Conservation (phyloP, 2,113 vertebrate species). For the Turnix velox region DNA sequence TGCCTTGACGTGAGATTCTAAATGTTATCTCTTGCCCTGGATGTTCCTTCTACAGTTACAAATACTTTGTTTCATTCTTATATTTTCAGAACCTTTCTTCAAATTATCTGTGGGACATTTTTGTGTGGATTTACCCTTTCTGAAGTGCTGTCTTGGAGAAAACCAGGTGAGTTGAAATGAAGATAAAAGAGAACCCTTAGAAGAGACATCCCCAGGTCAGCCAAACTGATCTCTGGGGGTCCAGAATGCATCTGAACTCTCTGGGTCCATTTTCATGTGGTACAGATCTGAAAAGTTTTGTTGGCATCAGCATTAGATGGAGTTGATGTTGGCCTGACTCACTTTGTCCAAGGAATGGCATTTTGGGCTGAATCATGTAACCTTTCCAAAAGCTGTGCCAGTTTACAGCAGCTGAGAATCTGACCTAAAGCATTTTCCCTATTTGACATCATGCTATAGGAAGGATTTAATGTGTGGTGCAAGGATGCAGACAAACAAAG, state of each 20-base stretch:
- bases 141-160: not conserved
- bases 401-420: not conserved
- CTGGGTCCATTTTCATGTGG: not conserved
- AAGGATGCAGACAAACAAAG: constrained; percentile 17
- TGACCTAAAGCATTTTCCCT: not conserved
- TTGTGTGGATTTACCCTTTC: not conserved
- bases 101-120: not conserved
- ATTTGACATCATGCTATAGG: constrained; percentile 11
- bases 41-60: not conserved
- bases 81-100: not conserved
- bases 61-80: not conserved
- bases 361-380: not conserved
- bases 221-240: not conserved
- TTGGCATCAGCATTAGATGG: not conserved
- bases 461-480: not conserved
- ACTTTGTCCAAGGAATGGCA: not conserved
- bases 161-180: not conserved
- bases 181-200: no score
- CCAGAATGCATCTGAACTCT: not conserved
- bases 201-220: not conserved
- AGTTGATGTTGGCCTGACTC: constrained; percentile 27
- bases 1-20: not conserved
- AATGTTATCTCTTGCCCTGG: not conserved
- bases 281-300: not conserved
- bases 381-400: not conserved